Percentiles rank a stretch among this genome's conserved stretches.
phyloP scores from a whole-genome alignment of 2,797 vertebrate species.

The Siniperca undulata region DNA sequence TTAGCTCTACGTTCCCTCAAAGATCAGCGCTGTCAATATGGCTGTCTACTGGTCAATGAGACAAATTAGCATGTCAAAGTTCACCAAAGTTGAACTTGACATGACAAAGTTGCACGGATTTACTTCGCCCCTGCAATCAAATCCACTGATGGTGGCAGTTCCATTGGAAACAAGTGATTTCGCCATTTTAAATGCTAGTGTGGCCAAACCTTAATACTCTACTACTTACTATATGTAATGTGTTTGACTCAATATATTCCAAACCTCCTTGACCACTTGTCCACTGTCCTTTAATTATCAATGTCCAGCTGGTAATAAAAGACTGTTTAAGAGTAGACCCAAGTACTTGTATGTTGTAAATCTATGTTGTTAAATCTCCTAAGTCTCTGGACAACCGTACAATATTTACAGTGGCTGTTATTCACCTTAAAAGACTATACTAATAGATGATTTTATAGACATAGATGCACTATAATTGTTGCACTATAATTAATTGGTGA shows the following conservation, averaged over 20 bases:
- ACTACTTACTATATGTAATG: background rate
- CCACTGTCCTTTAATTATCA: background rate
- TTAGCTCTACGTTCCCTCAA: background rate
- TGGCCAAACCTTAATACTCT: background rate
- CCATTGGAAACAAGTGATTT: background rate
- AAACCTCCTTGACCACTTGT: background rate
- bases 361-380: background rate
- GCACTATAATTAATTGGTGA: background rate
- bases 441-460: background rate
- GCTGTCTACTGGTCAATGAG: background rate
- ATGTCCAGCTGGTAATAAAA: constrained; percentile 3
- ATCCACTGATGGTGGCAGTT: background rate
- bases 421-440: background rate
- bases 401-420: too few species aligned
- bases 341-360: background rate
- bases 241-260: background rate
- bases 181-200: background rate
- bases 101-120: background rate
- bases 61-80: background rate
- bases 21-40: background rate
- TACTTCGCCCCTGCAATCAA: background rate
- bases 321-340: background rate
- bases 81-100: background rate
- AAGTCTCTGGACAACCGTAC: background rate
- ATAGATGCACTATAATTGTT: too few species aligned